Percentiles rank a stretch among this genome's conserved stretches.
Evolutionary conservation across 2,888 invertebrate species (phyloP).

Genomic region (Ormyrus thymus): DNA sequence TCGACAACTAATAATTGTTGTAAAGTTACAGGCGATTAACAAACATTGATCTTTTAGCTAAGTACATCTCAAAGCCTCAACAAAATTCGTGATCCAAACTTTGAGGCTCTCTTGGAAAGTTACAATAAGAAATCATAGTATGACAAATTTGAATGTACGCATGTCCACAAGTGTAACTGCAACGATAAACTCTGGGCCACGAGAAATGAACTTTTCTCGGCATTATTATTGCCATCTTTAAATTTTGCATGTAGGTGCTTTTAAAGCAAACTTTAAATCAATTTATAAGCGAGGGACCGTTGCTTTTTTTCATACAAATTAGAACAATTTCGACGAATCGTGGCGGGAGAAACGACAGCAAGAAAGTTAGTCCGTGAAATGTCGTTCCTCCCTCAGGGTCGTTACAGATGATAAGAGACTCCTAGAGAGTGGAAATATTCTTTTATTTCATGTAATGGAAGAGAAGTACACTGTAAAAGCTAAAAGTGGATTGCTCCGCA

Average conservation of each 20-base stretch:
- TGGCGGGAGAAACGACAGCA: background rate
- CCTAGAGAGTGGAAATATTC: background rate
- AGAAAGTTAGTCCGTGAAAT: constrained; percentile 19
- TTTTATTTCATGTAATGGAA: constrained; percentile 28
- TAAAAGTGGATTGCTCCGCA: background rate
- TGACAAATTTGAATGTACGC: no score
- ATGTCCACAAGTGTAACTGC: no score
- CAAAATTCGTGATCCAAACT: no score
- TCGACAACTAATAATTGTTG: no score
- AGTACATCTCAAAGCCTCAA: no score
- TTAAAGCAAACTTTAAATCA: constrained; percentile 16
- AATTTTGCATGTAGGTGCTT: background rate
- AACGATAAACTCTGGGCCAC: no score
- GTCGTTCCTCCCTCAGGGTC: constrained; percentile 9
- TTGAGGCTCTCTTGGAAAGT: no score
- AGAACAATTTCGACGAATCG: background rate
- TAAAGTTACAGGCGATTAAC: no score
- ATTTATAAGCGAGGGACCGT: background rate
- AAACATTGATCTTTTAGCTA: no score
- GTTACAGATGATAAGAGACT: constrained; percentile 9
- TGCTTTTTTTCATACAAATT: background rate
- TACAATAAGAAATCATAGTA: no score
- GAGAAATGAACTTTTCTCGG: no score
- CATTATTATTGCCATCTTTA: no score
- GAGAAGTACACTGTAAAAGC: constrained; percentile 20